Percentiles rank a stretch among this genome's conserved stretches.
Evolutionary conservation across 2,888 invertebrate genomes (phyloP).

Genomic region (Adelognathus sp.): DNA sequence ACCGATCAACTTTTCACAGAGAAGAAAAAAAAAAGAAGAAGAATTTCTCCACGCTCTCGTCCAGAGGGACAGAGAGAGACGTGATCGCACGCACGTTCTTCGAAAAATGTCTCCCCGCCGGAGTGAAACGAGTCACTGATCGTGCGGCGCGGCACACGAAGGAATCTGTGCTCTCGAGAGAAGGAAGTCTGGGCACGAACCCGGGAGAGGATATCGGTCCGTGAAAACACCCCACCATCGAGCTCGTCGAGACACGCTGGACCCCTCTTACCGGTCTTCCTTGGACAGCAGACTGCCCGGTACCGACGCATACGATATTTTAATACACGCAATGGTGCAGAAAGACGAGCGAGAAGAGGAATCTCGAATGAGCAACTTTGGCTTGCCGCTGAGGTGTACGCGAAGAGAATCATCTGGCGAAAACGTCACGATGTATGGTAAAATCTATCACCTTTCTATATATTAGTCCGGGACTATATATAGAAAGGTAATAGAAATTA

Average conservation of each 20-base stretch:
- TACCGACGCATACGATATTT: not conserved
- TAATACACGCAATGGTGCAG: constrained; percentile 10
- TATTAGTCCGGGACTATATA: too few species aligned
- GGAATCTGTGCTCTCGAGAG: constrained; percentile 45
- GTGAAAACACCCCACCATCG: constrained; percentile 35
- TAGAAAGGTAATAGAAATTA: too few species aligned
- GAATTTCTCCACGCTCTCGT: not conserved
- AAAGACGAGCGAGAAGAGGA: constrained; percentile 4
- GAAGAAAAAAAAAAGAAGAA: not conserved
- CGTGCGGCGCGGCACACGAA: constrained; percentile 17
- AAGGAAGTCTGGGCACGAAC: constrained; percentile 28
- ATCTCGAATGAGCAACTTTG: not conserved
- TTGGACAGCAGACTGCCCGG: constrained; percentile 29
- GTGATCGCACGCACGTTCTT: not conserved
- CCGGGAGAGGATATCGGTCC: constrained; percentile 26
- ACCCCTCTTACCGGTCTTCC: constrained; percentile 39
- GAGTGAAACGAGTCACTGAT: constrained; percentile 27
- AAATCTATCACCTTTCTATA: too few species aligned
- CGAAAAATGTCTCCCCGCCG: constrained; percentile 17
- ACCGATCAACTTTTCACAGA: not conserved
- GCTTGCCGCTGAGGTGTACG: too few species aligned
- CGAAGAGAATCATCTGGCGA: too few species aligned
- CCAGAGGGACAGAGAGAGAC: not conserved
- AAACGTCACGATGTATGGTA: too few species aligned
- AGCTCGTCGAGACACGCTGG: constrained; percentile 12